Base-by-base conservation (phyloP, 1,140 invertebrate species). In the Drosophila lacteicornis region DNA sequence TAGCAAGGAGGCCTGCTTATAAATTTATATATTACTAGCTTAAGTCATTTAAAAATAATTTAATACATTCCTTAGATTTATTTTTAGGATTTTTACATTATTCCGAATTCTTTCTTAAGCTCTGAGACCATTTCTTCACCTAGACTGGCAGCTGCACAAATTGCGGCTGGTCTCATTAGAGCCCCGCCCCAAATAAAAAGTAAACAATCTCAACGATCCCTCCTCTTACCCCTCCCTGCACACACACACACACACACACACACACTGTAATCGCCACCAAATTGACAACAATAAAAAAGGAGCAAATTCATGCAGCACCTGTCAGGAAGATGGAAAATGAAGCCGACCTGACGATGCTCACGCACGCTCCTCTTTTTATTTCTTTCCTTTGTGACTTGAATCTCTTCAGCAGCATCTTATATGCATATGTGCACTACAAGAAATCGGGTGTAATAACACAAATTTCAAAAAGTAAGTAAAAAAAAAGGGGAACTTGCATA, bases 251-350 rank as follows among this genome's bases (percentile, higher is more conserved):
- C 47, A 33, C 45, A 36, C 36, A 36, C 43, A 66, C 36, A 67
- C 62, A 70, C 40, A 55, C 47, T 71, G 78, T 82, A 82, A 82
- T 82, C 80, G 74, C 61, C 81, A 84, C 82, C 81, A 84, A 84
- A 84, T 84, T 84, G 81, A 84, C 81, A 84, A 84, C 77, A 84
- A 85, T 83, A 83, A 84, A 82, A 57, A 49, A 53, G 62, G 62
- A 69, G 65, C 53, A 58, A 58, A 70, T 75, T 61, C 70, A 65
- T 83, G 81, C 66, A 80, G 73, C 78, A 80, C 78, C 77, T 85
- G 82, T 81, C 82, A 82, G 36, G 75, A 59, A 60, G 59, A 71
- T 60, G 69, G 53, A 73, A 73, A 60, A 73, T 60, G 67, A 73
- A 60, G 67, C 69, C 53, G 53, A 50, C 19, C 69, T 73, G 69